A percentile compares a stretch with the other conserved stretches of the same genome.
Evolutionary conservation across 2,113 vertebrate genomes (phyloP).

Genomic region (Passerina amoena): DNA sequence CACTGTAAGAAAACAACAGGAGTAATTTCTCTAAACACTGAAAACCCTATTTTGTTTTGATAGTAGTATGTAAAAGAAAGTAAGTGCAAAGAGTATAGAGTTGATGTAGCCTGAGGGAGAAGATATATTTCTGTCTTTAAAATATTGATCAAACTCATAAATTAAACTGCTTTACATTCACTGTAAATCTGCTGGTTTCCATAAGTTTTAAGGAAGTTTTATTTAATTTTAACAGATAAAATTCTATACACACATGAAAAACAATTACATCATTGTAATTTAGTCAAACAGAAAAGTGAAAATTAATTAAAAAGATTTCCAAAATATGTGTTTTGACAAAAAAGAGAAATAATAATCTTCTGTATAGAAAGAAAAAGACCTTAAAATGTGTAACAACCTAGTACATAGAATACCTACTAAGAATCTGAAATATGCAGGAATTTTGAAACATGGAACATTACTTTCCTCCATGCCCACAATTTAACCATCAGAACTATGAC

Average conservation of each 20-base stretch:
- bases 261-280: not conserved
- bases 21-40: not conserved
- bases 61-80: not conserved
- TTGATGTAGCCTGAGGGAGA: not conserved
- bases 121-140: not conserved
- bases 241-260: not conserved
- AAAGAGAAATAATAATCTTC: not conserved
- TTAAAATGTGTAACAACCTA: not conserved
- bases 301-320: not conserved
- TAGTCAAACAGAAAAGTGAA: not conserved
- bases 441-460: not conserved
- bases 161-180: not conserved
- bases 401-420: not conserved
- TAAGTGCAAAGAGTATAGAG: not conserved
- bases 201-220: not conserved
- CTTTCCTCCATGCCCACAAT: not conserved
- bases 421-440: not conserved
- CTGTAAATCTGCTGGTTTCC: not conserved
- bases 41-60: not conserved
- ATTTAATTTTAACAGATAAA: not conserved
- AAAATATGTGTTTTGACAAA: not conserved
- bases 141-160: not conserved
- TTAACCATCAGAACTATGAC: not conserved
- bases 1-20: not conserved
- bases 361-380: not conserved